Evolutionary conservation across 2,797 vertebrate species (phyloP).

Genomic region (Eidolon dupreanum): DNA sequence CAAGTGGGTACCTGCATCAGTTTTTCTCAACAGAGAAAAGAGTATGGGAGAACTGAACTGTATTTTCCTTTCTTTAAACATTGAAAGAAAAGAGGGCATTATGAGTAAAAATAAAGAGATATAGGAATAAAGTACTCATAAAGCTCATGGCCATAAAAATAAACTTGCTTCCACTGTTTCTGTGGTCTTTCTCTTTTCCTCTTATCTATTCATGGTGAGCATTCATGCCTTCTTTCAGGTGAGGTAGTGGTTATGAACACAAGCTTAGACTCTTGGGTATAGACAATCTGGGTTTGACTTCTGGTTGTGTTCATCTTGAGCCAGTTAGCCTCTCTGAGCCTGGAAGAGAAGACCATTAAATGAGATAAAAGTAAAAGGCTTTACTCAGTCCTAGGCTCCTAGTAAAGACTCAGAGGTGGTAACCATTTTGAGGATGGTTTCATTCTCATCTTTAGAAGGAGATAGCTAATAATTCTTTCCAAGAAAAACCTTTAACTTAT

Average conservation of each 20-base stretch:
- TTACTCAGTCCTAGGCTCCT: neutral
- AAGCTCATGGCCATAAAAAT: neutral
- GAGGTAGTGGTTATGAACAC: neutral
- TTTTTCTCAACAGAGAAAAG: neutral
- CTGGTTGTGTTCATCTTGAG: neutral
- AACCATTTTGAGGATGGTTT: conserved; percentile 35
- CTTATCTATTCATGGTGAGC: neutral
- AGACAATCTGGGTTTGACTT: neutral
- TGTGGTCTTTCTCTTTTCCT: neutral
- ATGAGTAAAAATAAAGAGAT: neutral
- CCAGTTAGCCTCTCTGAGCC: neutral
- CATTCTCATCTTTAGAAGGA: neutral
- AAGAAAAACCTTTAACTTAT: neutral
- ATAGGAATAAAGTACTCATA: neutral
- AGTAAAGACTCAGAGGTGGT: neutral
- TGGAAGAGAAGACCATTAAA: neutral
- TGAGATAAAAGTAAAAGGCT: neutral
- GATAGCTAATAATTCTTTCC: neutral
- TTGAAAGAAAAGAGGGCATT: neutral
- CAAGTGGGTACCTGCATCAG: neutral
- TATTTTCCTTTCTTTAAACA: conserved; percentile 29
- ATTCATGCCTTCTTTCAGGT: neutral
- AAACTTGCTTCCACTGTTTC: neutral
- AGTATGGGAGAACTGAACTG: neutral
- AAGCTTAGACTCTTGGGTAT: neutral